Percentiles rank a stretch among this genome's conserved stretches.
Conservation (phyloP, 1,140 invertebrate species). For the Drosophila nikananu region DNA sequence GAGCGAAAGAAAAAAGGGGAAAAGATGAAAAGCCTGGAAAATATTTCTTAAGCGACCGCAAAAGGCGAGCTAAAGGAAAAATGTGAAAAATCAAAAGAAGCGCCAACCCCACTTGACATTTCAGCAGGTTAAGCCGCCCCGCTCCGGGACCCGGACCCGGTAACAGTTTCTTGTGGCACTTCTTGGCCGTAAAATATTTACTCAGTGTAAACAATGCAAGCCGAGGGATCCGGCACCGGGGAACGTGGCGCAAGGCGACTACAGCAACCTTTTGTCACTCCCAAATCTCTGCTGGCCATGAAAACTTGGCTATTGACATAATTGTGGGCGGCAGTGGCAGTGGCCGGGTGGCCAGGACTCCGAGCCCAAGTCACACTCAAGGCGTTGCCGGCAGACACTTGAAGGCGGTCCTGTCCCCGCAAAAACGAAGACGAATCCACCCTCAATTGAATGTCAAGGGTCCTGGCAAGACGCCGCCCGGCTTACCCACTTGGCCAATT, state of each 20-base stretch:
- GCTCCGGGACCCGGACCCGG: conserved; percentile 34
- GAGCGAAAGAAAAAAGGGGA: conserved; percentile 3
- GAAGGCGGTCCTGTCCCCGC: conserved; percentile 25
- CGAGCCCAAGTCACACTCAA: conserved; percentile 74
- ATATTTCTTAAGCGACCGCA: conserved; percentile 64
- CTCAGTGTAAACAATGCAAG: conserved; percentile 54
- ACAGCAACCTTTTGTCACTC: conserved; percentile 60
- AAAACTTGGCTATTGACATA: conserved; percentile 76
- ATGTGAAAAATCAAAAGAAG: conserved; percentile 61
- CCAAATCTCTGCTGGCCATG: conserved; percentile 26
- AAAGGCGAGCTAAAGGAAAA: conserved; percentile 45
- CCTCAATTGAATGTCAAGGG: conserved; percentile 74
- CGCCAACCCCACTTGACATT: conserved; percentile 73
- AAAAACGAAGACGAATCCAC: conserved; percentile 65
- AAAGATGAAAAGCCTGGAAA: conserved; percentile 40
- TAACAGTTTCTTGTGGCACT: conserved; percentile 70
- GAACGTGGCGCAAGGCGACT: neutral
- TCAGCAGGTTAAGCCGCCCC: conserved; percentile 55
- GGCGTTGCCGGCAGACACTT: conserved; percentile 78
- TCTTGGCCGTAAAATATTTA: conserved; percentile 74
- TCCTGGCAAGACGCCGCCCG: conserved; percentile 23
- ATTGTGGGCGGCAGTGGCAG: conserved; percentile 56
- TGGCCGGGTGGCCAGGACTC: neutral
- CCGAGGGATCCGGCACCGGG: conserved; percentile 10
- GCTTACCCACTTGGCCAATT: conserved; percentile 41